Percentiles rank a stretch among this genome's conserved stretches.
These are phyloP conservation scores for Anarrhichthys ocellatus DNA, from an alignment of 2,113 vertebrate species.

Conservation along the genomic window DNA sequence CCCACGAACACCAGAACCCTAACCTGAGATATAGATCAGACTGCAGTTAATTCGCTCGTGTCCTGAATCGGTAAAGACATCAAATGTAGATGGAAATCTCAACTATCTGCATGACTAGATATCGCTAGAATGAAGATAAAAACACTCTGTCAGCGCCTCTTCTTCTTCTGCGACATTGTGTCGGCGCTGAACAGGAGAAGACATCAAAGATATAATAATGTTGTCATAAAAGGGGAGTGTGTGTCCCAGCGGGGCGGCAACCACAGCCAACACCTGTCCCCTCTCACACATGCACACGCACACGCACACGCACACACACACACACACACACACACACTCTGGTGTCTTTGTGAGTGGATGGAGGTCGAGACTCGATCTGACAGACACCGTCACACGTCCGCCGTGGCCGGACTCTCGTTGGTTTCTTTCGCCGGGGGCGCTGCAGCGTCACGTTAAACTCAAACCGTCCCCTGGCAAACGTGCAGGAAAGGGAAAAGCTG, in stretches of 20 bases:
- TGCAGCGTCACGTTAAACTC: not conserved
- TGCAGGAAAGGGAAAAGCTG: not conserved
- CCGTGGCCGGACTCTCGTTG: not conserved
- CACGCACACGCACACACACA: not conserved
- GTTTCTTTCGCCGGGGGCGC: not conserved
- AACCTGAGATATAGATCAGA: not conserved
- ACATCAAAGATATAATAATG: constrained; percentile 6
- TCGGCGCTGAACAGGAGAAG: not conserved
- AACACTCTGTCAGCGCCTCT: too few relatives aligned
- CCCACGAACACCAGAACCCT: not conserved
- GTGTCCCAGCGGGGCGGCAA: not conserved
- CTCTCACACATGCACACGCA: constrained; percentile 1
- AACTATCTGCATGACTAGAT: not conserved
- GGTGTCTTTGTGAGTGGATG: constrained; percentile 28
- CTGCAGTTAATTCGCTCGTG: not conserved
- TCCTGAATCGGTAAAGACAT: not conserved
- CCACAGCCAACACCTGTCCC: constrained; percentile 38
- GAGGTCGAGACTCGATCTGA: not conserved
- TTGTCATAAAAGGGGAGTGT: not conserved
- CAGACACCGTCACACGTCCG: constrained; percentile 7
- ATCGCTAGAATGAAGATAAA: not conserved
- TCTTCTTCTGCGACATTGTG: not conserved
- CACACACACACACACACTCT: constrained; percentile 28
- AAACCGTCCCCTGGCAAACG: not conserved
- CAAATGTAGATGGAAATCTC: not conserved